Evolutionary conservation across 2,888 invertebrate genomes (phyloP).

Genomic region (Petrolisthes cinctipes): DNA sequence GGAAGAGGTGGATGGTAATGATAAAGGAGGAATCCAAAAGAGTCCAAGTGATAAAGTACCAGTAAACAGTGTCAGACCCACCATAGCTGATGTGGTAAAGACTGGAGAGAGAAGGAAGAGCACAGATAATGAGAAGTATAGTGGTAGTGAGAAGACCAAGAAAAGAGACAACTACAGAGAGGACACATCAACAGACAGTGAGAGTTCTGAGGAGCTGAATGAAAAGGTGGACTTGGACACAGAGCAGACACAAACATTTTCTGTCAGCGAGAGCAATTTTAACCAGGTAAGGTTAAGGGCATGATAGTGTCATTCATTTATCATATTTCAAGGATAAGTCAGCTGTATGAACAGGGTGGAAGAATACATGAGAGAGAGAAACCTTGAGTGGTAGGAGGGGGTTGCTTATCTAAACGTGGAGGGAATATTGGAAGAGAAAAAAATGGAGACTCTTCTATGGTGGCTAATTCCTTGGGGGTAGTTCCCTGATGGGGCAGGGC

Average conservation of each 20-base stretch:
- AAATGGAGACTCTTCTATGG: too few species aligned
- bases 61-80: conserved; percentile 43
- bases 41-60: conserved; percentile 23
- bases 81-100: conserved; percentile 64
- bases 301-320: too few species aligned
- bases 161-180: conserved; percentile 46
- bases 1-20: not conserved
- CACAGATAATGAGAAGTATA: conserved; percentile 53
- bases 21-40: conserved; percentile 13
- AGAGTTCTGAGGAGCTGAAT: conserved; percentile 62
- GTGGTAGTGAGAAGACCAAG: conserved; percentile 32
- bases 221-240: conserved; percentile 64
- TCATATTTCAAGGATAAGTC: too few species aligned
- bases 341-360: too few species aligned
- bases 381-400: too few species aligned
- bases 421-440: too few species aligned
- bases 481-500: too few species aligned
- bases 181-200: conserved; percentile 62
- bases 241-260: conserved; percentile 64
- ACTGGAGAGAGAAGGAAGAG: conserved; percentile 62
- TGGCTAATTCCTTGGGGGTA: too few species aligned
- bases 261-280: conserved; percentile 60
- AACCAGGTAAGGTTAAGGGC: conserved; percentile 52
- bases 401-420: too few species aligned
- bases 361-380: too few species aligned